A percentile compares a stretch with the other conserved stretches of the same genome.
phyloP scores from a whole-genome alignment of 2,113 vertebrate species.

The Solea senegalensis region DNA sequence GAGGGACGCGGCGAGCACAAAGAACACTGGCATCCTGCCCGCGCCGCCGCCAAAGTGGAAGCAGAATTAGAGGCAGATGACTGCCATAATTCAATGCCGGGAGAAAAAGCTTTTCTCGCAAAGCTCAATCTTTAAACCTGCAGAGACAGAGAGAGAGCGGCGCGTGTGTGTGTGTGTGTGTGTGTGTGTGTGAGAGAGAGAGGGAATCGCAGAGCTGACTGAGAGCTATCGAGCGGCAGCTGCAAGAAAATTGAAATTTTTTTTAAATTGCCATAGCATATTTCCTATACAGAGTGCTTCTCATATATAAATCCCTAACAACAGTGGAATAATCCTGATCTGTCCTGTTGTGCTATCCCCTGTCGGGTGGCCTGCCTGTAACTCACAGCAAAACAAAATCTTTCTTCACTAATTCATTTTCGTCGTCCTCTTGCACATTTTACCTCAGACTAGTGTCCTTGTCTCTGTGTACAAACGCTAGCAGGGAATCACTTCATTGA shows the following conservation, averaged over 20 bases:
- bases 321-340: background rate
- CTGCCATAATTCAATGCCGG: constrained; percentile 65
- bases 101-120: constrained; percentile 62
- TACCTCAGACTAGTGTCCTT: too few species aligned
- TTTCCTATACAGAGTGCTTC: constrained; percentile 22
- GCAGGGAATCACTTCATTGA: too few species aligned
- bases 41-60: constrained; percentile 56
- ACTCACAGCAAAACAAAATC: constrained; percentile 7
- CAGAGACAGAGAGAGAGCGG: constrained; percentile 36
- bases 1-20: constrained; percentile 53
- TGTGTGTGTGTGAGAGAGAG: background rate
- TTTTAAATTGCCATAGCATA: constrained; percentile 55
- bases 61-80: constrained; percentile 70
- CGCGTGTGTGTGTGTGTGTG: background rate
- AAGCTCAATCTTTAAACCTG: constrained; percentile 60
- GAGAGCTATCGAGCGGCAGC: constrained; percentile 42
- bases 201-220: constrained; percentile 18
- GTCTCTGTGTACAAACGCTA: too few species aligned
- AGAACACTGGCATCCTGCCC: constrained; percentile 49
- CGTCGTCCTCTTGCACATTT: background rate
- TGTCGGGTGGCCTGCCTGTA: constrained; percentile 2
- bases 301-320: constrained; percentile 45
- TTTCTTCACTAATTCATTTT: background rate
- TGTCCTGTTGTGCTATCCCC: background rate
- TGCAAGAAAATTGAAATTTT: constrained; percentile 56